These are phyloP conservation scores for Acromyrmex echinatior DNA, from an alignment of 1,140 invertebrate species.

Conservation along the genomic window DNA sequence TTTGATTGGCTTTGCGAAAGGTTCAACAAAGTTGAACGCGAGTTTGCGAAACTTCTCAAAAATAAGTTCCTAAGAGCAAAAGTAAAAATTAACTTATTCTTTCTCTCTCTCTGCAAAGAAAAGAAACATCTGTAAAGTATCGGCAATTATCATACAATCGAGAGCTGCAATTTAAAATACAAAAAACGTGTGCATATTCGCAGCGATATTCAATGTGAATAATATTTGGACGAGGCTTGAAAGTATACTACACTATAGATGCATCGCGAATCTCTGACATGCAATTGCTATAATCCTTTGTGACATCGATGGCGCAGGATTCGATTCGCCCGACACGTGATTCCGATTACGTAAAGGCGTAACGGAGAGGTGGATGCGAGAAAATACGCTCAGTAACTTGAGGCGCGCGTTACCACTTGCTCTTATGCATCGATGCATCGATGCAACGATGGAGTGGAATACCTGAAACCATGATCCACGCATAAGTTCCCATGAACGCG, in stretches of 20 bases:
- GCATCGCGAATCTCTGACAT: not conserved
- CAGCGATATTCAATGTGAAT: not conserved
- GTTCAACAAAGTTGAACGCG: not conserved
- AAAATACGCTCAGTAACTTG: constrained; percentile 31
- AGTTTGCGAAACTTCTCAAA: constrained; percentile 5
- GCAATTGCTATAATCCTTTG: constrained; percentile 1
- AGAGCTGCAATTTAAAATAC: not conserved
- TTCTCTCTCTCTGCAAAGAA: not conserved
- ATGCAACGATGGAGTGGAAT: not conserved
- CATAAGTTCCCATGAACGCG: constrained; percentile 36
- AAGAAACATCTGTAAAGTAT: not conserved
- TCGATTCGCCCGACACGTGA: constrained; percentile 40
- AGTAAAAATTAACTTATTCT: not conserved
- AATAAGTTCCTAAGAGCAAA: not conserved
- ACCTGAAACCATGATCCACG: not conserved
- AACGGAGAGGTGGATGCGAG: not conserved
- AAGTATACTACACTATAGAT: not conserved
- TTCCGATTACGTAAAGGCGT: constrained; percentile 42
- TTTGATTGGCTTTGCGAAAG: constrained; percentile 12
- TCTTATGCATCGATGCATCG: not conserved
- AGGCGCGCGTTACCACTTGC: constrained; percentile 14
- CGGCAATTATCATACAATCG: not conserved
- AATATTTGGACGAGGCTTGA: constrained; percentile 7
- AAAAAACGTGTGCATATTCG: not conserved
- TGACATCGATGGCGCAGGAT: not conserved